Conservation (phyloP, 2,113 vertebrate species). For the Paramormyrops kingsleyae region DNA sequence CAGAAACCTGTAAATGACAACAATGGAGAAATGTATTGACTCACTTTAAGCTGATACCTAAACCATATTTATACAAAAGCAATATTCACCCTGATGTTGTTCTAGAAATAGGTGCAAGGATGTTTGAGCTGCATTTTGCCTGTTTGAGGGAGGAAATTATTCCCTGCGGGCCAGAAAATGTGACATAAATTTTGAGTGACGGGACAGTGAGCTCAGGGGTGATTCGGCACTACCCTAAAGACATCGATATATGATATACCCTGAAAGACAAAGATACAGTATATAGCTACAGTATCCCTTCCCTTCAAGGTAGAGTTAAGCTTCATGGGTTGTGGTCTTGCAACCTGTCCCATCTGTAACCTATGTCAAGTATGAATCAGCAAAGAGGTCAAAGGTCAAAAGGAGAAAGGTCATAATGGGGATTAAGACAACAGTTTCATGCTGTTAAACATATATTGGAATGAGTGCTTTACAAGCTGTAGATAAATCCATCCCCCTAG, state of each 20-base stretch:
- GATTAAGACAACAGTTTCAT: not conserved
- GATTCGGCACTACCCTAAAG: not conserved
- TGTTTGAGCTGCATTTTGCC: not conserved
- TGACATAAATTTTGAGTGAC: not conserved
- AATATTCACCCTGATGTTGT: not conserved
- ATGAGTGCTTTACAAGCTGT: not conserved
- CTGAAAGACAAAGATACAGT: not conserved
- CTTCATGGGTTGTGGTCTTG: not conserved
- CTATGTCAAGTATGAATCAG: not conserved
- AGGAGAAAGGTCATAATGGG: not conserved
- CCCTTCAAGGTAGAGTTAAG: not conserved
- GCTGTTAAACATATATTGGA: not conserved
- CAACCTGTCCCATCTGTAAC: not conserved
- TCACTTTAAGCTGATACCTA: not conserved
- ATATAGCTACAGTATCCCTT: not conserved
- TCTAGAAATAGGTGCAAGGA: not conserved
- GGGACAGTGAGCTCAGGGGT: not conserved
- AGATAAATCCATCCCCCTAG: not conserved
- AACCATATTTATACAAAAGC: not conserved
- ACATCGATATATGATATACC: too few species aligned
- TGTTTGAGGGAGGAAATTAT: not conserved
- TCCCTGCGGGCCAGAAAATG: not conserved
- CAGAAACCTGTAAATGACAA: not conserved
- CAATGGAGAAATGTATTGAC: not conserved
- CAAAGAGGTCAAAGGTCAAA: not conserved